These are phyloP conservation scores for Lanistes nyassanus DNA, from an alignment of 1,140 invertebrate genomes.

Conservation along the genomic window DNA sequence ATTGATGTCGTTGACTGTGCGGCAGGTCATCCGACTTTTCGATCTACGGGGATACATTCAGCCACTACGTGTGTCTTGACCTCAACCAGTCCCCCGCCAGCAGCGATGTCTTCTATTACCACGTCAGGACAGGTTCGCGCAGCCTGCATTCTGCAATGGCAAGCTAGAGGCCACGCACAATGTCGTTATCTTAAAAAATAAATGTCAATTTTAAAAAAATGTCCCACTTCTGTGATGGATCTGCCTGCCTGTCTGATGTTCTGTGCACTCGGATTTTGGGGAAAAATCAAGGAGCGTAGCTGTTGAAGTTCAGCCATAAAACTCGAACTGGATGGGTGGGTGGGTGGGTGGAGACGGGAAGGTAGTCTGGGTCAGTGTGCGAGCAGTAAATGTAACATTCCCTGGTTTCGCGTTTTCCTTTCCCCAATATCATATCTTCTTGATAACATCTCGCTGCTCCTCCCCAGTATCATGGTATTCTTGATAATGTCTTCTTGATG, in stretches of 20 bases:
- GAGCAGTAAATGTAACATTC: too few relatives aligned
- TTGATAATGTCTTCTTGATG: not conserved
- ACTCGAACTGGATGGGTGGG: too few relatives aligned
- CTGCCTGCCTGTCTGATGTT: not conserved
- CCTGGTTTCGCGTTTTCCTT: too few relatives aligned
- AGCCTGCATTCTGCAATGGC: not conserved
- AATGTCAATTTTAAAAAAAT: not conserved
- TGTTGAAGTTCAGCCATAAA: too few relatives aligned
- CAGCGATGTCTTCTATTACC: not conserved
- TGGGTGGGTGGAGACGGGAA: too few relatives aligned
- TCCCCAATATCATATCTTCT: not conserved
- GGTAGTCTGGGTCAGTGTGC: too few relatives aligned
- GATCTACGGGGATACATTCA: not conserved
- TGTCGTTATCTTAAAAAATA: not conserved
- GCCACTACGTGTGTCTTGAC: not conserved
- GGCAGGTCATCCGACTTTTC: not conserved
- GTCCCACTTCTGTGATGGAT: not conserved
- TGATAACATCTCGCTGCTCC: too few relatives aligned
- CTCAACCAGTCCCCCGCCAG: not conserved
- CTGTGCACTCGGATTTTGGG: not conserved
- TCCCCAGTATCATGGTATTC: too few relatives aligned
- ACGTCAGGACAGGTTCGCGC: not conserved
- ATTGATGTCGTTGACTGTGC: too few relatives aligned
- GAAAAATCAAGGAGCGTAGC: not conserved
- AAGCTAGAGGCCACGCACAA: not conserved